Evolutionary conservation across 2,113 vertebrate genomes (phyloP).

Genomic region (Bambusicola thoracicus): DNA sequence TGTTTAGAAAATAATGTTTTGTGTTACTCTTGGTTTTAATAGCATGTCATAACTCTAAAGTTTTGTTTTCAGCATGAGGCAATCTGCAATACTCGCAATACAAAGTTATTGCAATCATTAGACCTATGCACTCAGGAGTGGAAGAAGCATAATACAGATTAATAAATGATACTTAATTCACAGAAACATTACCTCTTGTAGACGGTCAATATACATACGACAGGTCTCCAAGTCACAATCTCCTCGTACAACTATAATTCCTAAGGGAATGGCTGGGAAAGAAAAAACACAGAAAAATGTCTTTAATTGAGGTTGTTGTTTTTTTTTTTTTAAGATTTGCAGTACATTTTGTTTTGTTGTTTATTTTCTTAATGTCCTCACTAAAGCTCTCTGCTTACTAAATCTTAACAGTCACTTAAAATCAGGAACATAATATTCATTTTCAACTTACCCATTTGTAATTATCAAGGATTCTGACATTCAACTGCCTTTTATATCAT

Average conservation of each 20-base stretch:
- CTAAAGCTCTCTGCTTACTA: not conserved
- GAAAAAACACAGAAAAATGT: not conserved
- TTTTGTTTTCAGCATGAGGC: not conserved
- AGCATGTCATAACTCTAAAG: not conserved
- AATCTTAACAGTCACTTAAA: not conserved
- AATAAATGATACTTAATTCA: not conserved
- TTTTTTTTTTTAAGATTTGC: no score
- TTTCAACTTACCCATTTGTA: not conserved
- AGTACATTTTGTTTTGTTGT: not conserved
- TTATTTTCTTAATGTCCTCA: not conserved
- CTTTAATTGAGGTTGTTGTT: not conserved
- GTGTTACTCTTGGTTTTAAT: not conserved
- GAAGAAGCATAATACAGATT: not conserved
- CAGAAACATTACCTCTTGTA: constrained; percentile 90
- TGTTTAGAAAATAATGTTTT: not conserved
- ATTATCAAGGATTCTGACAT: not conserved
- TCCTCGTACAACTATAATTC: constrained; percentile 95
- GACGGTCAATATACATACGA: constrained; percentile 93
- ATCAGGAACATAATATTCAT: not conserved
- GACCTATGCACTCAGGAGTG: not conserved
- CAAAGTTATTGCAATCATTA: not conserved
- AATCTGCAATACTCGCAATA: not conserved
- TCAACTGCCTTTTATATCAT: not conserved
- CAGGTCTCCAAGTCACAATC: constrained; percentile 98
- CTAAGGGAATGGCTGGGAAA: constrained; percentile 89